A percentile compares a stretch with the other conserved stretches of the same genome.
phyloP scores from a whole-genome alignment of 2,113 vertebrate species.

The Coregonus clupeaformis region DNA sequence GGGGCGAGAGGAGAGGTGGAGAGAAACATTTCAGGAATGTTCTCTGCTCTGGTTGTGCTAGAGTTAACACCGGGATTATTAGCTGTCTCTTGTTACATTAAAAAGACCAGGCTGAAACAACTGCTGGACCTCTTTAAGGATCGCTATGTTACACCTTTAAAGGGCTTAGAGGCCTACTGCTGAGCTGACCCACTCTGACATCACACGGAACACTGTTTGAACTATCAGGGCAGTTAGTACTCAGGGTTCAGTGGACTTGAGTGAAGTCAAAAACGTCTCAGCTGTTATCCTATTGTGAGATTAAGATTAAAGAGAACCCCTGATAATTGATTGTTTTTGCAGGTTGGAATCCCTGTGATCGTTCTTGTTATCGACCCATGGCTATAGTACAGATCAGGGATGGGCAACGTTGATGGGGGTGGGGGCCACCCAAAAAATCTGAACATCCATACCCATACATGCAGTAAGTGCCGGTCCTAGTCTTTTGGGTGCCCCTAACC shows the following conservation, averaged over 20 bases:
- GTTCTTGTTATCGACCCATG: too few relatives aligned
- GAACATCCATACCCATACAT: too few relatives aligned
- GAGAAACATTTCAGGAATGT: conserved; percentile 48
- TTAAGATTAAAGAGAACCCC: not conserved
- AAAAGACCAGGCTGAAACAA: not conserved
- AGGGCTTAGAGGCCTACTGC: not conserved
- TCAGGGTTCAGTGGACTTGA: not conserved
- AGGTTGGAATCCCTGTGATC: not conserved
- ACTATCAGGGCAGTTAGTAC: not conserved
- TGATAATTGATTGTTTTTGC: not conserved
- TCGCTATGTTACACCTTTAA: not conserved
- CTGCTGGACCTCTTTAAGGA: not conserved
- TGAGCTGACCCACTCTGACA: conserved; percentile 8
- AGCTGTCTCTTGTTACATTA: conserved; percentile 11
- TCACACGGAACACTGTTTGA: conserved; percentile 1
- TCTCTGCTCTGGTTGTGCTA: conserved; percentile 8
- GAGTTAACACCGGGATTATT: not conserved
- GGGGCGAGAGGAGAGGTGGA: not conserved
- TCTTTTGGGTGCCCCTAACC: too few relatives aligned
- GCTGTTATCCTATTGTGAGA: not conserved
- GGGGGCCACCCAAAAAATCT: too few relatives aligned
- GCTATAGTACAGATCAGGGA: too few relatives aligned
- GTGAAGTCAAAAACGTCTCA: not conserved
- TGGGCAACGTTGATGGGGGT: too few relatives aligned
- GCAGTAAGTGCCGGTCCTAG: too few relatives aligned